A percentile compares a stretch with the other conserved stretches of the same genome.
phyloP scores from a whole-genome alignment of 2,113 vertebrate species.

The Camelus bactrianus region DNA sequence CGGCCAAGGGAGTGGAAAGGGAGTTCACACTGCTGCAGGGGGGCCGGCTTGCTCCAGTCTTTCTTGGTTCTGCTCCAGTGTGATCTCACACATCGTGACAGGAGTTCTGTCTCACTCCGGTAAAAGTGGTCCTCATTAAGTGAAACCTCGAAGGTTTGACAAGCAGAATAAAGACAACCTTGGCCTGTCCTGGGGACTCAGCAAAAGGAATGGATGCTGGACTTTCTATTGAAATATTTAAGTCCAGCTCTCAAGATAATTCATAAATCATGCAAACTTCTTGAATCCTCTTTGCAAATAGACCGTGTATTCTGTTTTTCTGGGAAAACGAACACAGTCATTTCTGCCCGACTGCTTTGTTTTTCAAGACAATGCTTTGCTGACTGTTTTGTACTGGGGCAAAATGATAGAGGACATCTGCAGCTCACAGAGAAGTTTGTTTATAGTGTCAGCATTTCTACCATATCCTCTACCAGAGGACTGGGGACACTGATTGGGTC shows the following conservation, averaged over 20 bases:
- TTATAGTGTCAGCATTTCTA: background rate
- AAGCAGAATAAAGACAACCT: background rate
- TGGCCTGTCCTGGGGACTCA: background rate
- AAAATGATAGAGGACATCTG: background rate
- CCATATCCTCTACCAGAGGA: background rate
- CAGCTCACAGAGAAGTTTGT: background rate
- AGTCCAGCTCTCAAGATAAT: constrained; percentile 11
- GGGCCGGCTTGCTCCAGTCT: background rate
- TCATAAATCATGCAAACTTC: background rate
- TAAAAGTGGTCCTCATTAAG: constrained; percentile 44
- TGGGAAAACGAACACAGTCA: background rate
- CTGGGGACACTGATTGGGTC: background rate
- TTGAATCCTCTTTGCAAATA: background rate
- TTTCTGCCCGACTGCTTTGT: background rate
- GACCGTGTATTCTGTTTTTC: constrained; percentile 29
- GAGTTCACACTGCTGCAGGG: background rate
- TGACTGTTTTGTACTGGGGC: constrained; percentile 19
- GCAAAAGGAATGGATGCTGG: background rate
- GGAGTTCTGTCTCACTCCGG: background rate
- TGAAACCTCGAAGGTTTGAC: background rate
- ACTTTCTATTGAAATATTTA: background rate
- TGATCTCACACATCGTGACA: constrained; percentile 60
- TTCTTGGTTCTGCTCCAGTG: constrained; percentile 41
- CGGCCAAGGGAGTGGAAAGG: background rate
- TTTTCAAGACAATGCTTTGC: constrained; percentile 32